Base-by-base conservation (phyloP, 2,888 invertebrate genomes). In the Stenichneumon culpator region DNA sequence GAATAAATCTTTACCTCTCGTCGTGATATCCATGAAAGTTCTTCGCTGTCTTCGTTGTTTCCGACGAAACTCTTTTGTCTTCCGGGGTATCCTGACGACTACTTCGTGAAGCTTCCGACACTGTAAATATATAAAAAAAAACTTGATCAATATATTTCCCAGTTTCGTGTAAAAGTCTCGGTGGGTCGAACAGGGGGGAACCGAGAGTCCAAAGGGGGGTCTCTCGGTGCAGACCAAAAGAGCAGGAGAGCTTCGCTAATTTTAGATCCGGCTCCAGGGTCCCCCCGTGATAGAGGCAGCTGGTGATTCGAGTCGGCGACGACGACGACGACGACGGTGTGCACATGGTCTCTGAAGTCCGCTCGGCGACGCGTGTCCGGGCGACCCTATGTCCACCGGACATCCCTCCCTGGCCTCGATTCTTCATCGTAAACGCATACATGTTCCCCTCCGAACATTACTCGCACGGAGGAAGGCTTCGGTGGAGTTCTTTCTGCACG, bases 261-360 rank as follows among this genome's bases (percentile, higher is more conserved):
- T 92, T 92, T 92, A 92, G 92, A 91, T 89, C 87, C 87, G 89
- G 25, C 88, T 89, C 88, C 89, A 89, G 89, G 89, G 88, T 89
- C 88, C 88, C 88, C 86, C 88, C 88, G 88, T 88, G 88, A 89
- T 77, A 90, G 89, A 89, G 92, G 92, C 92, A 92, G 92, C 92
- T 92, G 92, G 89, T 91, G 90, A 91, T 90, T 91, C 89, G 89
- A 90, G 88, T 87, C 86, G 89, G 86, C 77, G 69, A 69, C 72
- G 68, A 57, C 39, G 68, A 52, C 67, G 70, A 70, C 63, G 84
- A 67, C 68, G 72, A 77, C 80, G 88, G 83, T 86, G 83, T 84
- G 88, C 92, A 91, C 90, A 91, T 91, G 89, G 86, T 90, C 74
- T 82, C 75, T 82, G 69, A 52, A 82, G 79, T 80, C 87, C 72